Evolutionary conservation across 64 coral and sea anemone species (phyloP).

Genomic region (Astreopora myriophthalma): DNA sequence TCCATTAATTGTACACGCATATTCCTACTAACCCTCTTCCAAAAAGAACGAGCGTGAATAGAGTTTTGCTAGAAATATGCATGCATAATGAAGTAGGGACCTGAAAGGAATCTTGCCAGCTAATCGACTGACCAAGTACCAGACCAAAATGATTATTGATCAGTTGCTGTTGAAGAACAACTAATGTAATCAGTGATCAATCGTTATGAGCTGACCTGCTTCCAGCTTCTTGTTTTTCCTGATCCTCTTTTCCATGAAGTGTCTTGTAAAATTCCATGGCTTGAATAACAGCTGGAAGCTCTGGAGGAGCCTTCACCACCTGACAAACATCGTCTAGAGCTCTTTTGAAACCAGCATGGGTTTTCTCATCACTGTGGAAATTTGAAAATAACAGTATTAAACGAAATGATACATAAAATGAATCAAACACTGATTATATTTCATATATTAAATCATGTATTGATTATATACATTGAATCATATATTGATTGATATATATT

Average conservation of each 20-base stretch:
- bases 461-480: no score
- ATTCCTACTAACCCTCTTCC: no score
- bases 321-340: conserved; percentile 47
- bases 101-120: neutral
- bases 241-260: neutral
- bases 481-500: no score
- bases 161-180: neutral
- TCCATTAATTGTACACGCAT: no score
- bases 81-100: no score
- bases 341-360: conserved; percentile 79
- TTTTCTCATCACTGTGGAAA: conserved; percentile 43
- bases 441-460: no score
- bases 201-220: conserved; percentile 10
- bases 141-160: neutral
- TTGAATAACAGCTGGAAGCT: conserved; percentile 35
- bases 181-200: no score
- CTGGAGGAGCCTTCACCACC: conserved; percentile 36
- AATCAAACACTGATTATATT: no score
- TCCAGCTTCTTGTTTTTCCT: conserved; percentile 45
- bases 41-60: no score
- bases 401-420: no score
- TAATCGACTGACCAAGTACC: neutral
- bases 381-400: neutral
- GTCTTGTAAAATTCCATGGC: conserved; percentile 58
- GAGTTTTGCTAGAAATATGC: no score